phyloP scores from a whole-genome alignment of 2,888 invertebrate species.

The Erynnis tages region DNA sequence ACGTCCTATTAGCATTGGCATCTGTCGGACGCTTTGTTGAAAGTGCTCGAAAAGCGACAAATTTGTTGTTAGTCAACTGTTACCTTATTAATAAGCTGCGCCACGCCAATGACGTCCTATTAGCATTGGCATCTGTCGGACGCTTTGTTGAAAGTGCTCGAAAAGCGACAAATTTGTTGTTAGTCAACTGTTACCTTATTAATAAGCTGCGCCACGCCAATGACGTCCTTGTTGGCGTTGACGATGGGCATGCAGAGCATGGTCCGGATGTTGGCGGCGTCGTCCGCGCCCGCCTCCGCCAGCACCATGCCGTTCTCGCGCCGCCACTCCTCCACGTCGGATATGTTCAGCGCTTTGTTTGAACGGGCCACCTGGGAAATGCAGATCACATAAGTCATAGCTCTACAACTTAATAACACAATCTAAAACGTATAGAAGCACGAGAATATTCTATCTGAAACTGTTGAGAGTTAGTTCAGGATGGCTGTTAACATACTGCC shows the following conservation, averaged over 20 bases:
- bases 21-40: too few relatives aligned
- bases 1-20: too few relatives aligned
- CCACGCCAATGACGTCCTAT: not conserved
- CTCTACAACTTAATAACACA: too few relatives aligned
- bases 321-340: conserved; percentile 91
- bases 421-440: too few relatives aligned
- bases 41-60: too few relatives aligned
- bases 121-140: too few relatives aligned
- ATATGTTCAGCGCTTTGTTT: conserved; percentile 94
- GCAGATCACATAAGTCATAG: too few relatives aligned
- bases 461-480: too few relatives aligned
- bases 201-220: conserved; percentile 95
- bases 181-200: conserved; percentile 84
- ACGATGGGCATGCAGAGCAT: conserved; percentile 96
- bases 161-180: too few relatives aligned
- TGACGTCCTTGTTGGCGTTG: conserved; percentile 93
- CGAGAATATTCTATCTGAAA: too few relatives aligned
- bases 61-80: not conserved
- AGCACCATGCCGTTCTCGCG: conserved; percentile 83
- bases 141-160: too few relatives aligned
- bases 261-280: conserved; percentile 87
- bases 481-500: too few relatives aligned
- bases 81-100: not conserved
- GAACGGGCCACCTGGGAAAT: conserved; percentile 90
- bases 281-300: conserved; percentile 60